A percentile compares a stretch with the other conserved stretches of the same genome.
Evolutionary conservation across 2,888 invertebrate species (phyloP).

Genomic region (Epirrhoe tristata): DNA sequence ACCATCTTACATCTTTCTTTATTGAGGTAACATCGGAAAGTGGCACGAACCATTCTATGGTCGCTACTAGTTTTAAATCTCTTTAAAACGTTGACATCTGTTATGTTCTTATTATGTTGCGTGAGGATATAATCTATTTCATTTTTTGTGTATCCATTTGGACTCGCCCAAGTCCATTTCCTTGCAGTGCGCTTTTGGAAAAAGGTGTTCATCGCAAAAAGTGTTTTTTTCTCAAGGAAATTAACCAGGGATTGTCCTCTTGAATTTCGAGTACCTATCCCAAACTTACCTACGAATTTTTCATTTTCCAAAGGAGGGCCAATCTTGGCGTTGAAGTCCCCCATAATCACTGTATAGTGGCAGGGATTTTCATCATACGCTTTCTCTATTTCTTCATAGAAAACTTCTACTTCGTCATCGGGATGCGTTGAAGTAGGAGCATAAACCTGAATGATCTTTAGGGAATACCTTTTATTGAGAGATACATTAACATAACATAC

Average conservation of each 20-base stretch:
- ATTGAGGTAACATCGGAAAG: constrained; percentile 3
- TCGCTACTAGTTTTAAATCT: constrained; percentile 11
- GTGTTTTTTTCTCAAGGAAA: background rate
- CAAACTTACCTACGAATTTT: constrained; percentile 1
- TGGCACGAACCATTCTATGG: constrained; percentile 10
- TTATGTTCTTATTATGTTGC: constrained; percentile 2
- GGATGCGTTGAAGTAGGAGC: background rate
- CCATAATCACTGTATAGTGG: background rate
- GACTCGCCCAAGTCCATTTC: constrained; percentile 16
- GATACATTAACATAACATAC: background rate
- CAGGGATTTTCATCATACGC: constrained; percentile 8
- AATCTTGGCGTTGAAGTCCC: background rate
- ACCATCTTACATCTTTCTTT: constrained; percentile 11
- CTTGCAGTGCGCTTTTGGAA: constrained; percentile 5
- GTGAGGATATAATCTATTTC: constrained; percentile 11
- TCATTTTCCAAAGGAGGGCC: background rate
- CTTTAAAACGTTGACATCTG: constrained; percentile 4
- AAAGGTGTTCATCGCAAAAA: constrained; percentile 15
- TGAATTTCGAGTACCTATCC: constrained; percentile 1
- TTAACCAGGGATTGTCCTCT: constrained; percentile 7
- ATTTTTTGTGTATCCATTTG: constrained; percentile 3
- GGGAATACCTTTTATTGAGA: constrained; percentile 2
- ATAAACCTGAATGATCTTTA: constrained; percentile 9
- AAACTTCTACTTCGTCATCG: constrained; percentile 1
- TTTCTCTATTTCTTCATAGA: constrained; percentile 8